These are phyloP conservation scores for Atherinomorus stipes DNA, from an alignment of 2,113 vertebrate species.

Conservation along the genomic window DNA sequence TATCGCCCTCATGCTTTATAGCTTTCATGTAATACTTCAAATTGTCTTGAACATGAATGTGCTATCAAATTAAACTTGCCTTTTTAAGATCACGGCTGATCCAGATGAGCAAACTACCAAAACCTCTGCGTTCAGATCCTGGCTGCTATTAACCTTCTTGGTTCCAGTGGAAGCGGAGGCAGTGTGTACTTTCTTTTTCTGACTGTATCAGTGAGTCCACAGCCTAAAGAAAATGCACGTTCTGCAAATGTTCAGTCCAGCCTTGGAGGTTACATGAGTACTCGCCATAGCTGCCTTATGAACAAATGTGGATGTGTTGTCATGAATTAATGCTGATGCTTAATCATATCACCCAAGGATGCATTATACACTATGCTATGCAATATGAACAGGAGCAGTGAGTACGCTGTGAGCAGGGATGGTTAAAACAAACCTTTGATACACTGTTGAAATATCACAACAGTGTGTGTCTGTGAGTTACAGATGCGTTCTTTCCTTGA, in stretches of 20 bases:
- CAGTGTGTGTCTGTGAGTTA: neutral
- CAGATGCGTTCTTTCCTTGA: neutral
- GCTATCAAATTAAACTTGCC: too few species aligned
- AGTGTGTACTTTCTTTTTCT: too few species aligned
- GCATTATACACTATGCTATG: constrained; percentile 30
- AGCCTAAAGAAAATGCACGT: constrained; percentile 35
- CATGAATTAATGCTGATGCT: constrained; percentile 28
- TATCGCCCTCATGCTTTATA: too few species aligned
- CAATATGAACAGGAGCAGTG: constrained; percentile 1
- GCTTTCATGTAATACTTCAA: too few species aligned
- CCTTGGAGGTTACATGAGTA: constrained; percentile 42
- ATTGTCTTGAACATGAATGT: too few species aligned
- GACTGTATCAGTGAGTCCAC: neutral
- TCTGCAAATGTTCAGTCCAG: constrained; percentile 19
- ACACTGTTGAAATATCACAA: neutral
- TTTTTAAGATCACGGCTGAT: too few species aligned
- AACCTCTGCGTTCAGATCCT: too few species aligned
- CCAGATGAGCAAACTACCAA: too few species aligned
- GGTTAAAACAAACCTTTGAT: neutral
- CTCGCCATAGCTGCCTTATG: constrained; percentile 14
- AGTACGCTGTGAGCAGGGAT: neutral
- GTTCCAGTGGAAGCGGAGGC: too few species aligned
- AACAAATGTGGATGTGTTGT: constrained; percentile 64
- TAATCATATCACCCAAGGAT: constrained; percentile 45
- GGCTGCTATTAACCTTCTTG: too few species aligned